Evolutionary conservation across 1,140 invertebrate genomes (phyloP).

Genomic region (Eriocheir sinensis): DNA sequence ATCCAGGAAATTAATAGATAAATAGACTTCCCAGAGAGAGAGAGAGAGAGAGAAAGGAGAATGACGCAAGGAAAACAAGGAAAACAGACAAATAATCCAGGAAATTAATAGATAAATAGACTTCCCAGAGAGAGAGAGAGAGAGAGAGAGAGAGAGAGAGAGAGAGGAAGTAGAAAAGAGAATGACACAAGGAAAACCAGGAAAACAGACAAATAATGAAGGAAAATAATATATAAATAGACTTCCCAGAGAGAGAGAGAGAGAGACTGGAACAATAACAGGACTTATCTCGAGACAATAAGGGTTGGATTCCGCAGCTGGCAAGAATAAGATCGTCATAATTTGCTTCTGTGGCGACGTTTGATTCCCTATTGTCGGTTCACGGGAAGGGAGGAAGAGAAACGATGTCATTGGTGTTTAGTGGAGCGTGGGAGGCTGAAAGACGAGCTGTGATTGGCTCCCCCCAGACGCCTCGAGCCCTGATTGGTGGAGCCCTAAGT

Average conservation of each 20-base stretch:
- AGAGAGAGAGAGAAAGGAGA: background rate
- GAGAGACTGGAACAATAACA: background rate
- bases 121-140: background rate
- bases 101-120: no score
- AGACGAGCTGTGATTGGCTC: background rate
- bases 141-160: background rate
- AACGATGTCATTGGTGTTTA: slow-evolving; percentile 15
- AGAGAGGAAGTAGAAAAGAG: background rate
- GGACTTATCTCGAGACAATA: slow-evolving; percentile 13
- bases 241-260: background rate
- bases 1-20: background rate
- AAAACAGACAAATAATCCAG: background rate
- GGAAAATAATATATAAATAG: no score
- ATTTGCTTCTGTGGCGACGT: background rate
- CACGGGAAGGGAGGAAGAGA: background rate
- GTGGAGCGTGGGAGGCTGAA: slow-evolving; percentile 1
- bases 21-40: background rate
- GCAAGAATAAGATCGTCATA: background rate
- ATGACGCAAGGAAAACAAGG: background rate
- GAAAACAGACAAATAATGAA: background rate
- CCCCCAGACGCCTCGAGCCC: background rate
- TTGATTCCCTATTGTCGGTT: background rate
- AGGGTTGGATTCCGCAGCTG: background rate
- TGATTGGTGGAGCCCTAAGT: background rate
- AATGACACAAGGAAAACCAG: background rate